A percentile compares a stretch with the other conserved stretches of the same genome.
Evolutionary conservation across 2,888 invertebrate genomes (phyloP).

Genomic region (Myopa tessellatipennis): DNA sequence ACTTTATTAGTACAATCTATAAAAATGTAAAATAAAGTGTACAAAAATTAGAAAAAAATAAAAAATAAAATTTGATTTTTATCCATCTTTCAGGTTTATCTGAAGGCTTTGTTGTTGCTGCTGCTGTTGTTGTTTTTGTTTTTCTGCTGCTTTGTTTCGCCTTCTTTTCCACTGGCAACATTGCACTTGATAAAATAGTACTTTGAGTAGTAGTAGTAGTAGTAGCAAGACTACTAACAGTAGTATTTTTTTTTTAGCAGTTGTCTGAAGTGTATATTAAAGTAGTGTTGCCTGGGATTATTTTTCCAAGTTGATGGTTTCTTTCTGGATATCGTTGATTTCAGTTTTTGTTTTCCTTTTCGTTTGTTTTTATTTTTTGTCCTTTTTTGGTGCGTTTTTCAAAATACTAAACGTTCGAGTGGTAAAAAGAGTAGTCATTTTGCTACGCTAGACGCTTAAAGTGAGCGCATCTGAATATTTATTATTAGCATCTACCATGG

Average conservation of each 20-base stretch:
- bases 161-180: conserved; percentile 37
- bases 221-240: conserved; percentile 6
- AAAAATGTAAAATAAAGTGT: not conserved
- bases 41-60: not conserved
- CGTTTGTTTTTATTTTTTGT: conserved; percentile 37
- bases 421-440: conserved; percentile 29
- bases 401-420: conserved; percentile 34
- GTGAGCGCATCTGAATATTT: conserved; percentile 36
- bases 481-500: conserved; percentile 60
- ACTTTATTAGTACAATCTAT: not conserved
- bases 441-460: conserved; percentile 15
- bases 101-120: not conserved
- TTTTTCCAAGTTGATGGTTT: not conserved
- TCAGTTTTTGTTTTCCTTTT: conserved; percentile 42
- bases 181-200: conserved; percentile 30
- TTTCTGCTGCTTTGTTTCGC: conserved; percentile 4
- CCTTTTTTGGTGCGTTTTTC: conserved; percentile 42
- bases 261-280: conserved; percentile 18
- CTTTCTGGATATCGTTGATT: not conserved
- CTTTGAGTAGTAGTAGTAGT: conserved; percentile 11
- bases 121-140: conserved; percentile 26
- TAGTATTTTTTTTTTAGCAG: conserved; percentile 3
- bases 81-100: not conserved
- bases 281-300: not conserved
- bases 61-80: not conserved